Evolutionary conservation across 2,797 vertebrate species (phyloP), one percentile per base, ranked within the genome.

Genomic region (Periparus ater): DNA sequence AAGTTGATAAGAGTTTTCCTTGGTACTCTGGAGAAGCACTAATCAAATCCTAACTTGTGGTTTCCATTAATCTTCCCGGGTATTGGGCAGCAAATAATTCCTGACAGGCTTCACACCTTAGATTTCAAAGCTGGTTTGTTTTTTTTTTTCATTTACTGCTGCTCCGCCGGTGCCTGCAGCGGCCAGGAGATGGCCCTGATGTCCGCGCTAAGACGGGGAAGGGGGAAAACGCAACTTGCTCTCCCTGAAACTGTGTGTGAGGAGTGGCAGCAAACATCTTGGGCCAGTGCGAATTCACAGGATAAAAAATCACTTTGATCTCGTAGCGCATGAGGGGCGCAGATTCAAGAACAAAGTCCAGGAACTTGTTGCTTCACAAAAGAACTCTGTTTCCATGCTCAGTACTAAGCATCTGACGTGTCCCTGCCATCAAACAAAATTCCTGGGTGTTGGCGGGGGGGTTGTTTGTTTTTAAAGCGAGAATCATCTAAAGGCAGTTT

Each of bases 151-250:
- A 1, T 73, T 72, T 21, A 2, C 9, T 10, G 13, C 3, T 22
- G 42, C 3, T 72, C 14, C 23, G 20, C 18, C 44, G 53, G 26
- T 86, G 34, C 44, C 63, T 18, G 34, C 45, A 27, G 51, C 25
- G 65, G 50, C 92, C 97, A 91, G 89, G 50, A 97, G 96, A 63
- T 96, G 96, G 95, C 96, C 48, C 92, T 84, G 63, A 78, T 81
- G 87, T 72, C 96, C 81, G 4, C 55, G 7, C 21, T 57, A 92
- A 87, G 48, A 72, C 32, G 10, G 14, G 2, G 5, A 36, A 29
- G 25, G 2, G 4, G 7, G 13, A 3, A 60, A 8, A 7, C 13
- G 0, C 8, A 8, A 3, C 13, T 76, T 25, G 7, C 53, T 21
- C 48, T 30, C 6, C 10, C 34, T 32, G 36, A 53, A 65, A 21